These are phyloP conservation scores for Phymanthus crucifer DNA, from an alignment of 92 coral and sea anemone species.

Conservation along the genomic window DNA sequence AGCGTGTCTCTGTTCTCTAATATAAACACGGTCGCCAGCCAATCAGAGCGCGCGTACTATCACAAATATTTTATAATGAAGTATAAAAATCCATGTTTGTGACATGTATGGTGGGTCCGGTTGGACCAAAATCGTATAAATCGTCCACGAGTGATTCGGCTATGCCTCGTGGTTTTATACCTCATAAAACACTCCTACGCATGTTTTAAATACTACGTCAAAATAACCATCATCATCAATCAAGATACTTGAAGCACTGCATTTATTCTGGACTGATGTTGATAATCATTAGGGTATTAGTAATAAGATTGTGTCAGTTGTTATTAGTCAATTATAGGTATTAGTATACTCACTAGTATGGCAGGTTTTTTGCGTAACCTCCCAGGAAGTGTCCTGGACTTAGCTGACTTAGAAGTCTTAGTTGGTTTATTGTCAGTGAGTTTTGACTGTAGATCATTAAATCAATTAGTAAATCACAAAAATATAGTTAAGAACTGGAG, in stretches of 20 bases:
- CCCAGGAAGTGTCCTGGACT: constrained; percentile 53
- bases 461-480: neutral
- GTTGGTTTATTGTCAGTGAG: constrained; percentile 8
- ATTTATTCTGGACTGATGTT: too few relatives aligned
- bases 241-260: too few relatives aligned
- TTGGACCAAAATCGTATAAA: too few relatives aligned
- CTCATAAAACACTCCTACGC: too few relatives aligned
- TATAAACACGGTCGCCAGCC: too few relatives aligned
- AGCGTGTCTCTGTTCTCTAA: too few relatives aligned
- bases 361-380: constrained; percentile 38
- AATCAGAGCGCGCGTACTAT: too few relatives aligned
- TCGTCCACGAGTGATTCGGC: neutral
- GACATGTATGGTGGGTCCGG: too few relatives aligned
- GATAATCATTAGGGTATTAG: neutral
- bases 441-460: constrained; percentile 31
- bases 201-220: too few relatives aligned
- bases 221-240: neutral
- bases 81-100: too few relatives aligned
- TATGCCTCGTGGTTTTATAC: too few relatives aligned
- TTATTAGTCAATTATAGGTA: constrained; percentile 4
- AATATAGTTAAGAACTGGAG: neutral
- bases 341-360: constrained; percentile 33
- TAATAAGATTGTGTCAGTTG: constrained; percentile 5
- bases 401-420: constrained; percentile 31
- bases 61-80: too few relatives aligned